Evolutionary conservation across 1,140 invertebrate genomes (phyloP).

Genomic region (Drosophila ogumai): DNA sequence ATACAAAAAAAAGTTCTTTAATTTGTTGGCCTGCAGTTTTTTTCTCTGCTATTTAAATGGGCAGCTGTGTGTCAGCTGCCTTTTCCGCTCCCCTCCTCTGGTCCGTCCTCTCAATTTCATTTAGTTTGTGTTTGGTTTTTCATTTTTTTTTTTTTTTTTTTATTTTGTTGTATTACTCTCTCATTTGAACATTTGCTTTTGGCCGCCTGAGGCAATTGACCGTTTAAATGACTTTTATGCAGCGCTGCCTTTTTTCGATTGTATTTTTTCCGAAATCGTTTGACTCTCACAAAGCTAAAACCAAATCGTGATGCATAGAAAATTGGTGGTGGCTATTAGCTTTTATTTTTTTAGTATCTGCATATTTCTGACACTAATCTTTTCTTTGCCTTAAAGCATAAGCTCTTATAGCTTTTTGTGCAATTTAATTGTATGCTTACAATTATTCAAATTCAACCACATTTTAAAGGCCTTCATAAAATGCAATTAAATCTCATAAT

Average conservation of each 20-base stretch:
- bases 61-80: constrained; percentile 51
- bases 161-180: constrained; percentile 47
- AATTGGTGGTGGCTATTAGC: background rate
- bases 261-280: constrained; percentile 34
- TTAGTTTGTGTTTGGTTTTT: constrained; percentile 41
- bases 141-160: constrained; percentile 10
- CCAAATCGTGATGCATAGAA: constrained; percentile 16
- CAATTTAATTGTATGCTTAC: constrained; percentile 1
- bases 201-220: constrained; percentile 76
- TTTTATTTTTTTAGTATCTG: constrained; percentile 1
- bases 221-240: constrained; percentile 74
- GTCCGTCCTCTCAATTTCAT: constrained; percentile 28
- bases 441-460: constrained; percentile 2
- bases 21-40: constrained; percentile 37
- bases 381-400: background rate
- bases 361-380: background rate
- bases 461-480: background rate
- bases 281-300: constrained; percentile 11
- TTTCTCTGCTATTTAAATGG: constrained; percentile 35
- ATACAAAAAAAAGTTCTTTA: constrained; percentile 11
- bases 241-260: constrained; percentile 35
- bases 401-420: background rate
- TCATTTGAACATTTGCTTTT: constrained; percentile 41
- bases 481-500: background rate
- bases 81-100: background rate